A percentile compares a stretch with the other conserved stretches of the same genome.
Evolutionary conservation across 1,140 invertebrate genomes (phyloP).

Genomic region (Nomia melanderi): DNA sequence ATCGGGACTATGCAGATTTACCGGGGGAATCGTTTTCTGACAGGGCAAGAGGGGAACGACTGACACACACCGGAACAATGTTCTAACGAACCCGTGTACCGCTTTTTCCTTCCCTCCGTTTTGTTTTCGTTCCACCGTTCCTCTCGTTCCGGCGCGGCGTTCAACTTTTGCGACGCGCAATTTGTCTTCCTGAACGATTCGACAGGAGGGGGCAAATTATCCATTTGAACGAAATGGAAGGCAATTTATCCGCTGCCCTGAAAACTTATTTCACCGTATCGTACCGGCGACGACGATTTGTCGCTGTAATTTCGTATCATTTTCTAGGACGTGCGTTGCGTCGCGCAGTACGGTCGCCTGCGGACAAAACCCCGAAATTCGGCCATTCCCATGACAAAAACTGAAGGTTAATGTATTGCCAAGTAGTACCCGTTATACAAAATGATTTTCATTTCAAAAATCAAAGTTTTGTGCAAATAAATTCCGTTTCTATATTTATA

Average conservation of each 20-base stretch:
- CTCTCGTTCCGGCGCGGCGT: too few species aligned
- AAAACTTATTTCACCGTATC: slow-evolving; percentile 52
- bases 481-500: too few species aligned
- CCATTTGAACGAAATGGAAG: slow-evolving; percentile 45
- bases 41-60: neutral
- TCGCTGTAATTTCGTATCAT: slow-evolving; percentile 44
- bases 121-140: too few species aligned
- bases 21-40: neutral
- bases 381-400: too few species aligned
- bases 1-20: slow-evolving; percentile 3
- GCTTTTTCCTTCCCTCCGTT: neutral
- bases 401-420: too few species aligned
- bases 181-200: slow-evolving; percentile 31
- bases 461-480: too few species aligned
- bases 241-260: slow-evolving; percentile 47
- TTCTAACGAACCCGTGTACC: neutral
- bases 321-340: slow-evolving; percentile 13
- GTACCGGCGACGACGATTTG: slow-evolving; percentile 41
- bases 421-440: too few species aligned
- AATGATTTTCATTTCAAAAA: too few species aligned
- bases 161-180: slow-evolving; percentile 20
- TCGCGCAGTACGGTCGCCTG: neutral
- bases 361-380: neutral
- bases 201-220: slow-evolving; percentile 36
- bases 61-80: neutral